A percentile compares a stretch with the other conserved stretches of the same genome.
phyloP scores from a whole-genome alignment of 2,797 vertebrate genomes.

The Ctenochaetus hawaiiensis region DNA sequence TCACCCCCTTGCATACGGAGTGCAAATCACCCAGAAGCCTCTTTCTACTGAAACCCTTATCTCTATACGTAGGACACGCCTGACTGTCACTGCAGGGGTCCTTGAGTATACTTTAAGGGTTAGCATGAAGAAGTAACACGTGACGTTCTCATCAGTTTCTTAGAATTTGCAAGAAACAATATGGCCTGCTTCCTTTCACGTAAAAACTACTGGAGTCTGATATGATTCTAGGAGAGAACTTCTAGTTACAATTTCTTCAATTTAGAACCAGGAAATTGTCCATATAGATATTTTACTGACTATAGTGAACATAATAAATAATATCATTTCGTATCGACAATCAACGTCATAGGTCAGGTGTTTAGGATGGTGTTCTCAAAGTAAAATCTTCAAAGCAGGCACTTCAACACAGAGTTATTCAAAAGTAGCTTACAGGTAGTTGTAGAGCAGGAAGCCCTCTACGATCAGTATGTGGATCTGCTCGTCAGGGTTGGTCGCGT shows the following conservation, averaged over 20 bases:
- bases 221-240: not conserved
- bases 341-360: not conserved
- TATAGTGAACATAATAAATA: not conserved
- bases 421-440: slow-evolving; percentile 86
- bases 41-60: slow-evolving; percentile 71
- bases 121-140: not conserved
- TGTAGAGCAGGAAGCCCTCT: slow-evolving; percentile 97
- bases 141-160: slow-evolving; percentile 20
- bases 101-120: not conserved
- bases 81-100: not conserved
- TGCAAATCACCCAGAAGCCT: slow-evolving; percentile 19
- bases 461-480: slow-evolving; percentile 91
- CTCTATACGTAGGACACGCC: slow-evolving; percentile 47
- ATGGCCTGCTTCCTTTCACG: not conserved
- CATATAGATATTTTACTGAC: not conserved
- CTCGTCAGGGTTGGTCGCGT: slow-evolving; percentile 72
- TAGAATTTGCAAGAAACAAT: not conserved
- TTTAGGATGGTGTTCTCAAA: not conserved
- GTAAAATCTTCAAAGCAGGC: not conserved
- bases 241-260: not conserved
- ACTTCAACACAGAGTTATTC: too few species aligned
- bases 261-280: not conserved
- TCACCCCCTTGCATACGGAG: not conserved
- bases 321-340: not conserved
- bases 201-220: too few species aligned